Evolutionary conservation across 2,113 vertebrate genomes (phyloP).

Genomic region (Pangasianodon hypophthalmus): DNA sequence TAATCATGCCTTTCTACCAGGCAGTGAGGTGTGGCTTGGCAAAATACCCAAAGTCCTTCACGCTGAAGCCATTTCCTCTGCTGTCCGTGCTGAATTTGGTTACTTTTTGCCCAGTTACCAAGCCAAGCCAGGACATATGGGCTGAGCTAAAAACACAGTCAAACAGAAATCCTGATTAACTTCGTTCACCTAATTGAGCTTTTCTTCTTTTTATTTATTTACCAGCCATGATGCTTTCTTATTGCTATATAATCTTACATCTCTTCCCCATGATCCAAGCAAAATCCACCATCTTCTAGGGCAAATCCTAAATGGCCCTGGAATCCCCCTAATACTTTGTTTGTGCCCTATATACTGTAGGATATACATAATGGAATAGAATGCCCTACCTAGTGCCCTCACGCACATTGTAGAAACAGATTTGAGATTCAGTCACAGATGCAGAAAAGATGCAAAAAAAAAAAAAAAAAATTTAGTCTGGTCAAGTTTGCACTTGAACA

Average conservation of each 20-base stretch:
- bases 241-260: not conserved
- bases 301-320: not conserved
- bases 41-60: not conserved
- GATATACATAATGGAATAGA: not conserved
- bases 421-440: not conserved
- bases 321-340: not conserved
- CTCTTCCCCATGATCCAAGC: not conserved
- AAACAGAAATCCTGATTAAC: not conserved
- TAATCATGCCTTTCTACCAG: conserved; percentile 5
- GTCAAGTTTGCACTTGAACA: not conserved
- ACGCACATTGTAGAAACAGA: not conserved
- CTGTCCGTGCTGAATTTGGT: not conserved
- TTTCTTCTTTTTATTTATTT: not conserved
- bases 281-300: not conserved
- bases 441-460: too few relatives aligned
- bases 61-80: not conserved
- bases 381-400: not conserved
- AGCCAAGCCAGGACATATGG: not conserved
- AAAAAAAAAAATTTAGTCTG: too few relatives aligned
- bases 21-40: not conserved
- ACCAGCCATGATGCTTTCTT: not conserved
- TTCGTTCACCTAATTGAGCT: not conserved
- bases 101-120: not conserved
- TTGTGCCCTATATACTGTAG: not conserved
- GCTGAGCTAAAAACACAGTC: not conserved